Percentiles rank a stretch among this genome's conserved stretches.
Evolutionary conservation across 2,888 invertebrate genomes (phyloP).

Genomic region (Philhelius pedissequus): DNA sequence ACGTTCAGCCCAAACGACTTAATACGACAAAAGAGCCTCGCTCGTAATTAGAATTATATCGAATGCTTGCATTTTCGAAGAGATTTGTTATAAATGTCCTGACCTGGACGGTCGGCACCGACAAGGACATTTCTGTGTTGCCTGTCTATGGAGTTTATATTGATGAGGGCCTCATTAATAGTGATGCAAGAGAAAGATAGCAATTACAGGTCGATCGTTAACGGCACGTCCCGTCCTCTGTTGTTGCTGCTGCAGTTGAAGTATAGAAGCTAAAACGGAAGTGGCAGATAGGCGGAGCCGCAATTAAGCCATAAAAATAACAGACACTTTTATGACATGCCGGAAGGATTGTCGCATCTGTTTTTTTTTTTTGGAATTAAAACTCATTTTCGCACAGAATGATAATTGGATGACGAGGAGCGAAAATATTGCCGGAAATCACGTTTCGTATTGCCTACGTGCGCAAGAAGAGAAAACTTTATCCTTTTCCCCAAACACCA

Average conservation of each 20-base stretch:
- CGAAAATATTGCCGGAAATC: constrained; percentile 67
- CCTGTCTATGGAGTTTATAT: constrained; percentile 57
- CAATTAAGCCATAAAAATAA: constrained; percentile 68
- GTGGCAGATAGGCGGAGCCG: constrained; percentile 44
- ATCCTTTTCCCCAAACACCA: constrained; percentile 52
- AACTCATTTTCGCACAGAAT: constrained; percentile 69
- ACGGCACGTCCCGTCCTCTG: constrained; percentile 48
- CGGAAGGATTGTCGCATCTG: constrained; percentile 67
- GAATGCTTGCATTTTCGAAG: constrained; percentile 53
- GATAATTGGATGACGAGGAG: constrained; percentile 68
- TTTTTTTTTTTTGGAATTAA: constrained; percentile 57
- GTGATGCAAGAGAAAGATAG: constrained; percentile 47
- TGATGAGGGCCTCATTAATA: constrained; percentile 64
- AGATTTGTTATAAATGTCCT: constrained; percentile 63
- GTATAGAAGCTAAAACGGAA: not conserved
- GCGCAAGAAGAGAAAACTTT: constrained; percentile 63
- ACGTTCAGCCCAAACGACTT: constrained; percentile 29
- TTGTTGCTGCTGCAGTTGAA: not conserved
- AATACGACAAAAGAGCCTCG: constrained; percentile 53
- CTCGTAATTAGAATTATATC: constrained; percentile 65
- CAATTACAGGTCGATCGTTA: constrained; percentile 58
- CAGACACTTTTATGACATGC: constrained; percentile 65
- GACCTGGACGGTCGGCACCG: constrained; percentile 33
- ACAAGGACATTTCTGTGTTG: constrained; percentile 42
- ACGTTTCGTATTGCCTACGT: constrained; percentile 69